These are phyloP conservation scores for Lacanobia oleracea DNA, from an alignment of 2,888 invertebrate genomes.

Conservation along the genomic window DNA sequence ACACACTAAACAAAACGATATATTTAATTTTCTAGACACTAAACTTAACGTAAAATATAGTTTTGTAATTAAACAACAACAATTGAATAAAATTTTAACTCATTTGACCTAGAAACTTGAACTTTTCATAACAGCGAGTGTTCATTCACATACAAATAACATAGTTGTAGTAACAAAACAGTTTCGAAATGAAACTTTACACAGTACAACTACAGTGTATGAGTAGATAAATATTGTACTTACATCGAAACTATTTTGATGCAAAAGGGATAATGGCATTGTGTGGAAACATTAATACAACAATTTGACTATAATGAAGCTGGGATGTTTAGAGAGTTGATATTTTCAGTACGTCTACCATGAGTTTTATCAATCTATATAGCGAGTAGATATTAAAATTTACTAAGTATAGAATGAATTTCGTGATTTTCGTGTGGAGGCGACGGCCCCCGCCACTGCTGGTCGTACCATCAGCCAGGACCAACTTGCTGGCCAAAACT, in stretches of 20 bases:
- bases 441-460: too few relatives aligned
- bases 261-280: not conserved
- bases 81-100: conserved; percentile 37
- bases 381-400: too few relatives aligned
- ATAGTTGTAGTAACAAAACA: not conserved
- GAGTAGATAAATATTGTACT: conserved; percentile 8
- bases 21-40: not conserved
- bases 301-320: not conserved
- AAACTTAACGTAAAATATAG: conserved; percentile 3
- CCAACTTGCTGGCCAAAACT: too few relatives aligned
- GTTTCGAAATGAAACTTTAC: not conserved
- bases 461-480: too few relatives aligned
- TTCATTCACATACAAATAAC: not conserved
- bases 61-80: conserved; percentile 7
- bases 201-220: not conserved
- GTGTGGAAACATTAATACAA: not conserved
- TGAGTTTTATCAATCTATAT: too few relatives aligned
- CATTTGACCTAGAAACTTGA: conserved; percentile 36
- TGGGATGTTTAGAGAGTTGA: not conserved
- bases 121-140: conserved; percentile 17
- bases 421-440: too few relatives aligned
- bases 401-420: not conserved
- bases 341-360: not conserved
- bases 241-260: not conserved
- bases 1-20: not conserved